These are phyloP conservation scores for Zaprionus gabonicus DNA, from an alignment of 1,140 invertebrate species.

Conservation along the genomic window DNA sequence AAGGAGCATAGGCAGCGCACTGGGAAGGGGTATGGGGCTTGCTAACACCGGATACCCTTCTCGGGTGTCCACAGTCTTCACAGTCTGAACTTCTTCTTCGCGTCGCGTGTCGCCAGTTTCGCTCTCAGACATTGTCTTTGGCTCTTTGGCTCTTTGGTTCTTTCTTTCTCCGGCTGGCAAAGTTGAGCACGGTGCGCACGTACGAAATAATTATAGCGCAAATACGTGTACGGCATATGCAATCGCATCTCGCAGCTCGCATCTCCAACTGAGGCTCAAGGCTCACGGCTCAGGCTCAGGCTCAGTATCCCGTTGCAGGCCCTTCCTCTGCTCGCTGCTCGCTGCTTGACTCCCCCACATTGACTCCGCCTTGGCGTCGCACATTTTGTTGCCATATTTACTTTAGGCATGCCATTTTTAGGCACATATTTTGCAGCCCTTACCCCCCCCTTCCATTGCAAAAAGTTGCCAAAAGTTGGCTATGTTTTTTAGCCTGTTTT, in stretches of 20 bases:
- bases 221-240: constrained; percentile 72
- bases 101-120: constrained; percentile 11
- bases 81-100: no score
- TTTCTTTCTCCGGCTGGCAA: constrained; percentile 22
- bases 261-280: constrained; percentile 1
- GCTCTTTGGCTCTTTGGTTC: constrained; percentile 26
- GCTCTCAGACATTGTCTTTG: constrained; percentile 45
- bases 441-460: not conserved
- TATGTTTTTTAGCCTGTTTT: constrained; percentile 31
- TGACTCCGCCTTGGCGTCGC: not conserved
- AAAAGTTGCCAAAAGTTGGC: constrained; percentile 59
- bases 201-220: constrained; percentile 82
- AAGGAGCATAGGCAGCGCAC: no score
- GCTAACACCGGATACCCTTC: not conserved
- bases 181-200: constrained; percentile 64
- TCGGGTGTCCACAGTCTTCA: not conserved
- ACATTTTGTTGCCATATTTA: constrained; percentile 73
- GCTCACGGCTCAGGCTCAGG: not conserved
- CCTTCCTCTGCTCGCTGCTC: not conserved
- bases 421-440: constrained; percentile 50
- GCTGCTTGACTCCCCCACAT: not conserved
- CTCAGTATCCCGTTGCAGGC: not conserved
- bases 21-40: not conserved
- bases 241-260: constrained; percentile 32
- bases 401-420: constrained; percentile 65